phyloP scores from a whole-genome alignment of 2,888 invertebrate species.

The Bugula neritina region DNA sequence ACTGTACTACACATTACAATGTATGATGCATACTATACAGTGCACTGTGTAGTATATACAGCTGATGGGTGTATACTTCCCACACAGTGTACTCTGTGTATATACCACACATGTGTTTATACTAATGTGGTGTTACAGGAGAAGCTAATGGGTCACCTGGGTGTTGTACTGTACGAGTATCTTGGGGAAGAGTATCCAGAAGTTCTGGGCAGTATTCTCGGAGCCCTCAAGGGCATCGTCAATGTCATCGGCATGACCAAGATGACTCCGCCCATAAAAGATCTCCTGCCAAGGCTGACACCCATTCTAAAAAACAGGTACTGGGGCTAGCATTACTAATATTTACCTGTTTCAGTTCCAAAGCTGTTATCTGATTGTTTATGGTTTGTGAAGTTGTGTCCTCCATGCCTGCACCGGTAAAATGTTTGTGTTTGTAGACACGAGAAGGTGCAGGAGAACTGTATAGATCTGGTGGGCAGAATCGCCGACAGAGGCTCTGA shows the following conservation, averaged over 20 bases:
- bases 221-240: slow-evolving; percentile 96
- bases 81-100: background rate
- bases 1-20: too few relatives aligned
- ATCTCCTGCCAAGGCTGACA: slow-evolving; percentile 87
- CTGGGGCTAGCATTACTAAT: background rate
- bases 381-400: background rate
- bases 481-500: slow-evolving; percentile 98
- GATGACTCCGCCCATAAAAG: slow-evolving; percentile 99
- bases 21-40: too few relatives aligned
- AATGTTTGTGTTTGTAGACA: slow-evolving; percentile 52
- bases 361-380: background rate
- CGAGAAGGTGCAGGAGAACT: slow-evolving; percentile 94
- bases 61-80: background rate
- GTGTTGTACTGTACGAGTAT: slow-evolving; percentile 97
- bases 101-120: background rate
- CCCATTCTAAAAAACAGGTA: slow-evolving; percentile 95
- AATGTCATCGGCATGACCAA: slow-evolving; percentile 99
- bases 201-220: slow-evolving; percentile 93
- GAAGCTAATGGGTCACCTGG: slow-evolving; percentile 98
- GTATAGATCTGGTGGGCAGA: slow-evolving; percentile 96
- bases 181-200: slow-evolving; percentile 99
- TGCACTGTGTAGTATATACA: slow-evolving; percentile 16
- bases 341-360: background rate
- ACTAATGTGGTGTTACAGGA: slow-evolving; percentile 61
- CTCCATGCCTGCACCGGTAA: background rate